Base-by-base conservation (phyloP, 2,888 invertebrate species). In the Eupithecia centaureata region DNA sequence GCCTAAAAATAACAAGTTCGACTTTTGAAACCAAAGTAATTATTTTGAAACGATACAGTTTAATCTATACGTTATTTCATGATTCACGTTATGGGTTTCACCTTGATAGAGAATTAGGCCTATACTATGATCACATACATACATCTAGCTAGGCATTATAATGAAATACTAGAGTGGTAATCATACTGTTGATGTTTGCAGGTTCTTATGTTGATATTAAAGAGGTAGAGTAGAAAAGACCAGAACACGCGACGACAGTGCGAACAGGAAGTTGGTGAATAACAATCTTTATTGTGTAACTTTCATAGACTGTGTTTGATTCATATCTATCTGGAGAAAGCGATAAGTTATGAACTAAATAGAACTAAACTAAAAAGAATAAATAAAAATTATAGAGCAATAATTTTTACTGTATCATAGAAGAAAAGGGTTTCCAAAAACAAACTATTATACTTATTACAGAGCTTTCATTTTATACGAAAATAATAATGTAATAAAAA, bases 111-210 rank as follows among this genome's bases (percentile, higher is more conserved):
- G 33, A 64, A 54, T 38, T 28, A 54, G 42, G 47, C 22, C 13
- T 57, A 22, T 62, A 47, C 33, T 61, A 65, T 65, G 33, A 65
- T 60, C 54, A 15, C 57, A 33, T 8, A 57, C 15, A 59, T 33
- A 47, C 28, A 54, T 27, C 57, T 47, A 13, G 60, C 42, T 47
- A 7, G n/a, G 12, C 10, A 56, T 56, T 63, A 57, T 38, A 61
- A 51, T 47, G 38, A 63, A 56, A 67, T 67, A 61, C 42, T 47
- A 56, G 42, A 18, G 38, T 61, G 18, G 38, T 66, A 66, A 56
- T 61, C 47, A n/a, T n/a, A 8, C 61, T 61, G 65, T 47, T 61
- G 32, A 61, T 47, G 33, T 33, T 27, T 42, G 32, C 28, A 32
- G 13, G 22, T 57, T 18, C 32, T 57, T 32, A 57, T 32, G 32